Evolutionary conservation across 2,797 vertebrate genomes (phyloP), one percentile per base, ranked within the genome.

Genomic region (Gambusia yucatana): DNA sequence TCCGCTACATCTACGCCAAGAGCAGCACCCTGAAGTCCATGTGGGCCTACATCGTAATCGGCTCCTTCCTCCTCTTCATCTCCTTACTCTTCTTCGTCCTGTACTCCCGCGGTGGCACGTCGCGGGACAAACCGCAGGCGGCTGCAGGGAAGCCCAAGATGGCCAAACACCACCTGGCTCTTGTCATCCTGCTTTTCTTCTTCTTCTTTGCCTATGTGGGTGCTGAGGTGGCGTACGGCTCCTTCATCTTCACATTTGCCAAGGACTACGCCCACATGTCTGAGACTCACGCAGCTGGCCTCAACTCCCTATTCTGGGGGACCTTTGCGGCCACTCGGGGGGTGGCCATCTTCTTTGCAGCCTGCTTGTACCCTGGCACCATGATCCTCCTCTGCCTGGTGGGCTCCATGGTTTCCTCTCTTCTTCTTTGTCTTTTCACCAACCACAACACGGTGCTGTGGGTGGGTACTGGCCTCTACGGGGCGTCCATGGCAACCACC

Each of bases 151-250:
- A 93, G 78, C 80, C 77, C 1, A 73, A 4, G 36, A 90, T 94
- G 83, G 95, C 97, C 55, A 97, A 92, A 78, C 93, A 97, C 46
- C 98, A 99, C 92, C 80, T 47, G 0, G 86, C 85, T 16, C 96
- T 99, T 0, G 86, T 98, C 0, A 44, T 82, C 14, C 93, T 99
- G 71, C 96, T 99, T 20, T 97, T 96, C 2, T 0, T 97, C 4
- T 98, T 99, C 92, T 99, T 98, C 92, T 96, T 98, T 3, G 97
- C 93, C 65, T 99, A 99, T 0, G 98, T 99, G 0, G 98, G 98
- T 1, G 96, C 97, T 0, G 98, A 99, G 93, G 97, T 98, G 1
- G 96, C 97, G 0, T 99, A 97, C 0, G 97, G 98, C 82, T 98
- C 98, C 22, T 99, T 97, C 0, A 88, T 99, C 41, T 99, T 96